phyloP scores from a whole-genome alignment of 2,797 vertebrate species.

The Kryptopterus vitreolus region DNA sequence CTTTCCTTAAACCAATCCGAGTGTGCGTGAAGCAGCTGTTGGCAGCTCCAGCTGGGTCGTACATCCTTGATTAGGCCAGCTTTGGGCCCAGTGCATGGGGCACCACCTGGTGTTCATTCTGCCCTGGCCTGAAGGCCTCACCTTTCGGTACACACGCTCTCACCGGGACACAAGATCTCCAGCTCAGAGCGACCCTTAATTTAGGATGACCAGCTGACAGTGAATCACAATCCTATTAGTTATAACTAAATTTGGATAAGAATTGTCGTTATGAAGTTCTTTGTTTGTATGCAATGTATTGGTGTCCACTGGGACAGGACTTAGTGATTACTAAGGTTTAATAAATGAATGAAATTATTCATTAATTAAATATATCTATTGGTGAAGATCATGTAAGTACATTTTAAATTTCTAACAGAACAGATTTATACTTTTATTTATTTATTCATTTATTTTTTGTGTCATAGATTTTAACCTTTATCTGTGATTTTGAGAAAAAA shows the following conservation, averaged over 20 bases:
- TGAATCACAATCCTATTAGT: conserved; percentile 1
- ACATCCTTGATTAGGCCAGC: conserved; percentile 75
- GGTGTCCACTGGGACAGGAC: neutral
- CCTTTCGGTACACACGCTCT: conserved; percentile 34
- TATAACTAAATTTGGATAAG: neutral
- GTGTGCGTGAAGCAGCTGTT: conserved; percentile 76
- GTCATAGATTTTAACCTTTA: no score
- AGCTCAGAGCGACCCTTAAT: conserved; percentile 24
- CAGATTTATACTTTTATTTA: no score
- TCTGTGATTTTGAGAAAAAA: no score
- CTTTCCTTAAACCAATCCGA: conserved; percentile 70
- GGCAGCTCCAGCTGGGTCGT: conserved; percentile 73
- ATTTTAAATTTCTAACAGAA: neutral
- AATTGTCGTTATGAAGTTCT: neutral
- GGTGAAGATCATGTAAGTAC: neutral
- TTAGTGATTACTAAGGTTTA: conserved; percentile 1
- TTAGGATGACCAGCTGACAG: neutral
- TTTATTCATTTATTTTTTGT: no score
- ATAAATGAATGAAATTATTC: neutral
- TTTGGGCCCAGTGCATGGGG: conserved; percentile 68
- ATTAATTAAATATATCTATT: neutral
- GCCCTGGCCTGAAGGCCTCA: conserved; percentile 51
- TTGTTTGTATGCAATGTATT: neutral
- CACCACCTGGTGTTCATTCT: conserved; percentile 75
- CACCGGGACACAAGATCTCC: neutral